Evolutionary conservation across 2,888 invertebrate genomes (phyloP).

Genomic region (Macaria notata): DNA sequence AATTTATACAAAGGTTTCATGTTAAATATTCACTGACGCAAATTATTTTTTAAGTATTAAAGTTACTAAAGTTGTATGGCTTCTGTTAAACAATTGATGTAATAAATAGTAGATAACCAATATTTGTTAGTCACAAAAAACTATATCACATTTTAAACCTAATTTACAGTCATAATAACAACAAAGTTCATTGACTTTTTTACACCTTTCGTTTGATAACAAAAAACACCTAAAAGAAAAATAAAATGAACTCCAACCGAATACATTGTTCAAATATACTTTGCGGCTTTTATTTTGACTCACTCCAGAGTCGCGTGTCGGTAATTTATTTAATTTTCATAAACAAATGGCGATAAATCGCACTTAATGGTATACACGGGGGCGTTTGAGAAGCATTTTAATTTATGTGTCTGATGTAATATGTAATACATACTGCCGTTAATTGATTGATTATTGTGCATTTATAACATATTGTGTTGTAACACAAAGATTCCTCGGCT

Average conservation of each 20-base stretch:
- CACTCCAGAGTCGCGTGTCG: constrained; percentile 6
- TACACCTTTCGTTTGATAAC: background rate
- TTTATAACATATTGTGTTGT: constrained; percentile 7
- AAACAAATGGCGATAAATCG: constrained; percentile 13
- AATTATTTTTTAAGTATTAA: no score
- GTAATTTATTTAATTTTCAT: background rate
- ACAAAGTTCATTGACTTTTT: no score
- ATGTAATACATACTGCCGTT: constrained; percentile 9
- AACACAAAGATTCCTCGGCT: constrained; percentile 5
- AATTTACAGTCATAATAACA: no score
- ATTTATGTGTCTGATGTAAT: constrained; percentile 9
- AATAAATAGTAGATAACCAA: no score
- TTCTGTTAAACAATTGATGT: no score
- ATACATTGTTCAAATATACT: constrained; percentile 11
- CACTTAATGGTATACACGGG: constrained; percentile 5
- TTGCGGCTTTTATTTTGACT: constrained; percentile 30
- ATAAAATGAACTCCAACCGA: constrained; percentile 18
- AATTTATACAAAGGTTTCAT: no score
- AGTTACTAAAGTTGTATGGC: no score
- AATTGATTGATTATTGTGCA: constrained; percentile 14
- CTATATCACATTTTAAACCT: no score
- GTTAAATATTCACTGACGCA: no score
- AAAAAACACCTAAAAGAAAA: background rate
- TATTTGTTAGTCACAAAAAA: no score
- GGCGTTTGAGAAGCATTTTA: constrained; percentile 3